These are phyloP conservation scores for Drosophila sp. DNA, from an alignment of 1,140 invertebrate genomes.

Conservation along the genomic window DNA sequence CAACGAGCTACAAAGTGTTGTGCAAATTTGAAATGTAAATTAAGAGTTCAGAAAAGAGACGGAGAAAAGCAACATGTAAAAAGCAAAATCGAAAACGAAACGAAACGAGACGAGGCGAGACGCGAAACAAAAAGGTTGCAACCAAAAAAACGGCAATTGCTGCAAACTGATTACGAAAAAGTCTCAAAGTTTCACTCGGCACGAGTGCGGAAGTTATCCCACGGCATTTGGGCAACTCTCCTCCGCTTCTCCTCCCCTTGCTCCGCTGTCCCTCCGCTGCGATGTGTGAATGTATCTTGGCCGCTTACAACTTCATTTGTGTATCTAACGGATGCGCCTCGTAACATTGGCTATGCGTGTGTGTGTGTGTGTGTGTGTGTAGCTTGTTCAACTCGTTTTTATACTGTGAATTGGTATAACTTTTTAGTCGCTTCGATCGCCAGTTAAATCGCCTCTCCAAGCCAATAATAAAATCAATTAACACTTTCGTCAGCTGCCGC, in stretches of 20 bases:
- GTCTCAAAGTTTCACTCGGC: conserved; percentile 70
- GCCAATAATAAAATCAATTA: conserved; percentile 75
- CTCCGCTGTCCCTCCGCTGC: neutral
- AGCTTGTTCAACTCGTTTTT: conserved; percentile 40
- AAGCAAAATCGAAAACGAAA: conserved; percentile 55
- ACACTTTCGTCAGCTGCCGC: conserved; percentile 66
- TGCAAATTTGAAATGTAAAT: conserved; percentile 82
- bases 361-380: conserved; percentile 5
- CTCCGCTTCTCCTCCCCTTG: neutral
- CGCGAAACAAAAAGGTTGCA: neutral
- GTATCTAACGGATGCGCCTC: conserved; percentile 61
- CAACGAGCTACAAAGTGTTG: conserved; percentile 57
- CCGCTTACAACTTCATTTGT: conserved; percentile 69
- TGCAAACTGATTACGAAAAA: conserved; percentile 81
- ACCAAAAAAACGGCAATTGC: conserved; percentile 71
- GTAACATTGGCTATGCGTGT: conserved; percentile 47
- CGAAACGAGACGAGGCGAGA: conserved; percentile 28
- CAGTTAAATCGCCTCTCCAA: conserved; percentile 23
- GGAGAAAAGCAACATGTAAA: conserved; percentile 1
- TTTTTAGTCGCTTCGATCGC: conserved; percentile 30
- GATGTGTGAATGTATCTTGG: conserved; percentile 41
- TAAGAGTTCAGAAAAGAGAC: conserved; percentile 2
- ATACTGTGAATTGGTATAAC: conserved; percentile 8
- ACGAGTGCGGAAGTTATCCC: conserved; percentile 81
- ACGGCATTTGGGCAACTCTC: conserved; percentile 59